Conservation (phyloP, 2,113 vertebrate species). For the Sorex fumeus region DNA sequence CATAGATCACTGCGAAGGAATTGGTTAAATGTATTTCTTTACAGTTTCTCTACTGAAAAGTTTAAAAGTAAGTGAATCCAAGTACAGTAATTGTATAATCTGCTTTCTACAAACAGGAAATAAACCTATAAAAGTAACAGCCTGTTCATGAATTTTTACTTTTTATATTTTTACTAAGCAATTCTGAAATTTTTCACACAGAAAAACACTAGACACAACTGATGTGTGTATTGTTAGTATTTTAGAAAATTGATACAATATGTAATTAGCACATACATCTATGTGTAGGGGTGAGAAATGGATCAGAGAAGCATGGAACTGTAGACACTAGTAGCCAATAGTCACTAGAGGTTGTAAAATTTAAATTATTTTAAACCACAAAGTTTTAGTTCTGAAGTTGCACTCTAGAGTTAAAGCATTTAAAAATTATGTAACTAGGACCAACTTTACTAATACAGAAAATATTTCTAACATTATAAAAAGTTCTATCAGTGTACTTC, state of each 20-base stretch:
- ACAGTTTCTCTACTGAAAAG: conserved; percentile 22
- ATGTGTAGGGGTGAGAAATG: neutral
- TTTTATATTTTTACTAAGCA: conserved; percentile 51
- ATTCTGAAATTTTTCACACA: conserved; percentile 37
- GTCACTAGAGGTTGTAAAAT: neutral
- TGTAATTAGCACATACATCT: neutral
- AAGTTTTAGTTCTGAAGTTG: conserved; percentile 32
- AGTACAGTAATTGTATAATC: conserved; percentile 18
- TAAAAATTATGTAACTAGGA: neutral
- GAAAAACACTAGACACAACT: neutral
- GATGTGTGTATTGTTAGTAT: neutral
- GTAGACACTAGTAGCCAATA: neutral
- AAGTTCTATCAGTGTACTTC: neutral
- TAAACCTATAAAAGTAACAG: conserved; percentile 31
- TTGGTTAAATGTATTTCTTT: neutral
- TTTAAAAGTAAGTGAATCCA: conserved; percentile 15
- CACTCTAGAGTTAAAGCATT: neutral
- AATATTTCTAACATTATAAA: neutral
- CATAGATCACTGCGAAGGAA: neutral
- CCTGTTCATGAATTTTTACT: conserved; percentile 48
- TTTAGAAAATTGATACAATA: neutral
- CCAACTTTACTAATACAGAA: neutral
- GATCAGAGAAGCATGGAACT: neutral
- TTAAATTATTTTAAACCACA: neutral
- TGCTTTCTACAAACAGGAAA: conserved; percentile 19